Evolutionary conservation across 2,797 vertebrate species (phyloP).

Genomic region (Chiroxiphia lanceolata): DNA sequence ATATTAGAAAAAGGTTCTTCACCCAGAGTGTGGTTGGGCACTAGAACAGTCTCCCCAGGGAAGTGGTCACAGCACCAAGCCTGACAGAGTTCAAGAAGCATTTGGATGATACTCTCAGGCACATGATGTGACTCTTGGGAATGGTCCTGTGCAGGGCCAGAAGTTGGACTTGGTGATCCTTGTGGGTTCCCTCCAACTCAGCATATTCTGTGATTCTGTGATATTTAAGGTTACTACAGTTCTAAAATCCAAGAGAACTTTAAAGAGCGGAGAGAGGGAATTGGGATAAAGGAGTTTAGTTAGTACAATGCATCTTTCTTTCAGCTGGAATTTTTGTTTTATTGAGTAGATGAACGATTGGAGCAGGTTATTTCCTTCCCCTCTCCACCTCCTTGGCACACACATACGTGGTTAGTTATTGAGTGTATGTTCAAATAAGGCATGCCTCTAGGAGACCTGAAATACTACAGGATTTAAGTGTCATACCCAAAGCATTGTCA

Average conservation of each 20-base stretch:
- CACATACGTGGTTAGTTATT: background rate
- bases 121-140: background rate
- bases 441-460: background rate
- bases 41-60: background rate
- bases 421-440: background rate
- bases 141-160: background rate
- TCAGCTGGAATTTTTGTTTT: background rate
- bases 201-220: background rate
- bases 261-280: background rate
- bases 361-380: background rate
- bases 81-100: background rate
- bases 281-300: background rate
- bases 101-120: background rate
- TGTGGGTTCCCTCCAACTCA: background rate
- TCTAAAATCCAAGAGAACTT: background rate
- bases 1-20: background rate
- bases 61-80: background rate
- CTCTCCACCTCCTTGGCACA: background rate
- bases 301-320: background rate
- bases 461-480: background rate
- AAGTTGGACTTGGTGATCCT: background rate
- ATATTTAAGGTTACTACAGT: background rate
- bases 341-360: background rate
- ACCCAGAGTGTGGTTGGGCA: too few relatives aligned
- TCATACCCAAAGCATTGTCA: background rate